These are phyloP conservation scores for Spialia ferax DNA, from an alignment of 2,888 invertebrate genomes.

Conservation along the genomic window DNA sequence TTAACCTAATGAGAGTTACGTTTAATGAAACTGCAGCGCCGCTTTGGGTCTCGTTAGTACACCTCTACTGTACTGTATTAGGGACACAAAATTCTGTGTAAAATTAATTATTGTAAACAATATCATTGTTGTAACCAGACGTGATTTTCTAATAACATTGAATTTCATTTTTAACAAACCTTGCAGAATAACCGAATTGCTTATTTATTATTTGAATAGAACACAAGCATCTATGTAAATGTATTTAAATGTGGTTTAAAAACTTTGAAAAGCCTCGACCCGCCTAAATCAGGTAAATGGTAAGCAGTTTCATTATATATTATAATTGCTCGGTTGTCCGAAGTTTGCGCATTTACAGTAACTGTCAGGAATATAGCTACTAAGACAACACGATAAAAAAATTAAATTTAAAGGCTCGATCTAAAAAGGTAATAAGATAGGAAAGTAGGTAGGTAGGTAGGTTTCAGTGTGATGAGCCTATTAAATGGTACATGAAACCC, in stretches of 20 bases:
- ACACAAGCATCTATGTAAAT: conserved; percentile 25
- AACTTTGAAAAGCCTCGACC: conserved; percentile 38
- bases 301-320: conserved; percentile 44
- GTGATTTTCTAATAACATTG: too few species aligned
- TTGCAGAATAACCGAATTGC: not conserved
- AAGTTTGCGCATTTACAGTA: conserved; percentile 39
- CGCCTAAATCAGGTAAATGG: conserved; percentile 42
- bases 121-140: too few species aligned
- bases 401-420: not conserved
- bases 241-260: conserved; percentile 40
- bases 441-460: too few species aligned
- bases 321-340: conserved; percentile 41
- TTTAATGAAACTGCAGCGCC: too few species aligned
- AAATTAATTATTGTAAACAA: too few species aligned
- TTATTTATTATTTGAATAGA: not conserved
- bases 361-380: conserved; percentile 10
- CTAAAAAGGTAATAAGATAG: too few species aligned
- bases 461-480: too few species aligned
- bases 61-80: too few species aligned
- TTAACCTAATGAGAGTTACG: too few species aligned
- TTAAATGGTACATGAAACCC: too few species aligned
- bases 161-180: conserved; percentile 9
- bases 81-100: too few species aligned
- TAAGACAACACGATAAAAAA: not conserved
- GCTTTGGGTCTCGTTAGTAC: too few species aligned